Evolutionary conservation across 2,888 invertebrate species (phyloP), one percentile per base, ranked within the genome.

Genomic region (Celastrina argiolus): DNA sequence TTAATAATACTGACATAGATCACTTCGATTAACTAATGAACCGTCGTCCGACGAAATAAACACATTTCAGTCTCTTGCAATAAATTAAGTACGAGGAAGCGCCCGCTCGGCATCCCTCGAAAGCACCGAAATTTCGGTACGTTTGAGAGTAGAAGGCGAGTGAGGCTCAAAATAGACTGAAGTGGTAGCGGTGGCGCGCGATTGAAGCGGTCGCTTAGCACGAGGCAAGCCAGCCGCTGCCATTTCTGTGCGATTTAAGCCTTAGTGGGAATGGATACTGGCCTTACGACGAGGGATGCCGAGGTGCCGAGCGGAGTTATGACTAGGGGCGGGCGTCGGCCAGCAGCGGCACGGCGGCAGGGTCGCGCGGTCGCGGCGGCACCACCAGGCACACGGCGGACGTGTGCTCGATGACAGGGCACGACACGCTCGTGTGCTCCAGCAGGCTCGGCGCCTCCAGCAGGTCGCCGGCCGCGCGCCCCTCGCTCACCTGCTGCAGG

Each of bases 371-470:
- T 12, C 87, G 86, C 74, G 66, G 59, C 2, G 66, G 42, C 18
- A 91, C 85, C 66, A 87, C 83, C 14, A 89, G 80, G 56, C 87
- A 87, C 69, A 88, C 82, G 72, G 87, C 88, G 71, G 64, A 66
- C 64, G 63, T 73, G 66, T 70, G 87, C 77, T 95, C 95, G 66
- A 95, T 95, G 79, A 95, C 95, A 0, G 95, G 95, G 75, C 95
- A 95, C 5, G 95, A 95, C 26, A 94, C 93, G 76, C 94, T 94
- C 1, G 94, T 82, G 77, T 84, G 83, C 72, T 90, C 88, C 2
- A 92, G 86, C 58, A 88, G 88, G 67, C 87, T 88, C 10, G 91
- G 88, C 2, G 92, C 89, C 72, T 90, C 92, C 69, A 92, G 81
- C 8, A 90, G 76, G 66, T 90, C 85, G 22, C 87, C 85, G 66